These are phyloP conservation scores for Tauraco hartlaubi DNA, from an alignment of 2,797 vertebrate genomes.

Conservation along the genomic window DNA sequence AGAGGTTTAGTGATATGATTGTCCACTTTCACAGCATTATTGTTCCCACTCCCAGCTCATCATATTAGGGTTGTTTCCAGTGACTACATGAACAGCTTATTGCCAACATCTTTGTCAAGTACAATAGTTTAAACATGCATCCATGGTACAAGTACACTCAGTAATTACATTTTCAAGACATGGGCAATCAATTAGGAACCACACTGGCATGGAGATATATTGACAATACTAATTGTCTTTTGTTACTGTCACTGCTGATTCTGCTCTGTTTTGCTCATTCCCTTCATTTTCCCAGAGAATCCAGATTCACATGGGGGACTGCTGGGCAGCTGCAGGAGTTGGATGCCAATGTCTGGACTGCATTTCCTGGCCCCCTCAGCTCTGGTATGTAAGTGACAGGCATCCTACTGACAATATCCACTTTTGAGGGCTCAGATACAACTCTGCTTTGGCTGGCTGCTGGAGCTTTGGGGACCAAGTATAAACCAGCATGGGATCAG, in stretches of 20 bases:
- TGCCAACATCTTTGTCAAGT: neutral
- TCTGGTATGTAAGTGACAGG: neutral
- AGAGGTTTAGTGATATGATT: neutral
- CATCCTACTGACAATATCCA: neutral
- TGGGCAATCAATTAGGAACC: neutral
- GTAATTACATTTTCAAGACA: slow-evolving; percentile 22
- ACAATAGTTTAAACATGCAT: neutral
- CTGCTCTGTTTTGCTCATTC: neutral
- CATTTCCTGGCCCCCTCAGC: neutral
- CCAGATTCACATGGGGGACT: neutral
- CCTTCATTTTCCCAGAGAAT: neutral
- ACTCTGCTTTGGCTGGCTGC: neutral
- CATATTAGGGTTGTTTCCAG: neutral
- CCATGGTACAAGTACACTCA: neutral
- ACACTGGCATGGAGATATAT: neutral
- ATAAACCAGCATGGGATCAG: neutral
- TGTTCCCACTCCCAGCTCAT: neutral
- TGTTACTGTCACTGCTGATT: neutral
- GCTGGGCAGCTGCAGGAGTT: neutral
- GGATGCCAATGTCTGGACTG: neutral
- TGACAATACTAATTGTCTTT: slow-evolving; percentile 8
- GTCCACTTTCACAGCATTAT: neutral
- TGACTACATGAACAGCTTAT: neutral
- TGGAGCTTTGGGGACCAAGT: neutral
- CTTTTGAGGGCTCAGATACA: neutral